Conservation (phyloP, 2,888 invertebrate species). For the Torymus texanus region DNA sequence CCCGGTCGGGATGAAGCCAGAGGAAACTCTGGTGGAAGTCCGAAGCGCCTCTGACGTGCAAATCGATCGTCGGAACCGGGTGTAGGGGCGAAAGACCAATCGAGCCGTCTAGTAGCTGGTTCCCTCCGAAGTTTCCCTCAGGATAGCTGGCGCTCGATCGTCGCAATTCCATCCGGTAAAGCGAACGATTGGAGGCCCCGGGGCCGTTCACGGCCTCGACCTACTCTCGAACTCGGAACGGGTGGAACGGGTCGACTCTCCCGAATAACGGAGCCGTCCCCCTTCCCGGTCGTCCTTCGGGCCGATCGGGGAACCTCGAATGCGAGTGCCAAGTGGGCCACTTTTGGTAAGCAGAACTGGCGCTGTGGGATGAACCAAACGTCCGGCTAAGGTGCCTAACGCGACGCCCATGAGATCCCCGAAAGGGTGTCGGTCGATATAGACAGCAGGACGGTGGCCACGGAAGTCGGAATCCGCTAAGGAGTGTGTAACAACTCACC, state of each 20-base stretch:
- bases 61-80: too few relatives aligned
- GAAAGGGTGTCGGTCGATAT: conserved; percentile 78
- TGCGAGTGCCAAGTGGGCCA: conserved; percentile 84
- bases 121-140: conserved; percentile 65
- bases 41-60: too few relatives aligned
- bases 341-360: conserved; percentile 88
- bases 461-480: conserved; percentile 81
- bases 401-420: not conserved
- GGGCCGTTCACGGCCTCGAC: too few relatives aligned
- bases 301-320: too few relatives aligned
- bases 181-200: too few relatives aligned
- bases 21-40: too few relatives aligned
- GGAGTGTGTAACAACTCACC: conserved; percentile 78
- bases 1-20: too few relatives aligned
- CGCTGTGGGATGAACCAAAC: conserved; percentile 83
- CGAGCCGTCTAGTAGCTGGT: conserved; percentile 68
- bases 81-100: conserved; percentile 55
- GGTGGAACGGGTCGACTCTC: too few relatives aligned
- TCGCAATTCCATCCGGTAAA: too few relatives aligned
- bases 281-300: too few relatives aligned
- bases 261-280: too few relatives aligned
- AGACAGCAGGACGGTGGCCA: conserved; percentile 84
- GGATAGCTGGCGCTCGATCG: conserved; percentile 65
- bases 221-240: too few relatives aligned
- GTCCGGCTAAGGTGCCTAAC: conserved; percentile 66